Evolutionary conservation across 2,888 invertebrate species (phyloP).

Genomic region (Leucania comma): DNA sequence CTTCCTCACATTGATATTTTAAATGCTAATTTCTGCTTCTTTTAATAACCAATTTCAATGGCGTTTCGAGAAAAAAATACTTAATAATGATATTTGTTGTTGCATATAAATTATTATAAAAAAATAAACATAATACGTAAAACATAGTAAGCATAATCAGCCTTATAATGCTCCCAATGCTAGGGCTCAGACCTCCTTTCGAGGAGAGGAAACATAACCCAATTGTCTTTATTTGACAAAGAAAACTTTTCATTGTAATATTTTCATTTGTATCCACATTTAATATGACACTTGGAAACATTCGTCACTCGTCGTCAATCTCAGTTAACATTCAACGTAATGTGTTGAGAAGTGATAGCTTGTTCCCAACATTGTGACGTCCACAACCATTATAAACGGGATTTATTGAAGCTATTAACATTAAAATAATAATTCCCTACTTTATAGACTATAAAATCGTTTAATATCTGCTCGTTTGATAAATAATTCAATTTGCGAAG

Average conservation of each 20-base stretch:
- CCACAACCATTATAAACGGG: slow-evolving; percentile 73
- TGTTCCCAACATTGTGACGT: slow-evolving; percentile 76
- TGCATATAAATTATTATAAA: too few species aligned
- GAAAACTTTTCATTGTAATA: not conserved
- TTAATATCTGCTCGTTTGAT: slow-evolving; percentile 85
- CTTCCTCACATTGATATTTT: too few species aligned
- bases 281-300: not conserved
- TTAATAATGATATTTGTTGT: too few species aligned
- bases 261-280: not conserved
- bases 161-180: too few species aligned
- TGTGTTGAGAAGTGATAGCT: slow-evolving; percentile 21
- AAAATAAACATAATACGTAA: too few species aligned
- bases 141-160: too few species aligned
- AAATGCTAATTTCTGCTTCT: too few species aligned
- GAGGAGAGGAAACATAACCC: too few species aligned
- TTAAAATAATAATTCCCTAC: slow-evolving; percentile 86
- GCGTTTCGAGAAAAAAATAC: too few species aligned
- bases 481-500: slow-evolving; percentile 83
- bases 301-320: slow-evolving; percentile 8
- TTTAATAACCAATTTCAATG: too few species aligned
- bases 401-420: slow-evolving; percentile 87
- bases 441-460: slow-evolving; percentile 87
- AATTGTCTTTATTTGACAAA: too few species aligned
- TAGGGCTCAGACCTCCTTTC: too few species aligned
- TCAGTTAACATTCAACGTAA: slow-evolving; percentile 14